These are phyloP conservation scores for Drosophila santomea DNA, from an alignment of 1,140 invertebrate genomes.

Conservation along the genomic window DNA sequence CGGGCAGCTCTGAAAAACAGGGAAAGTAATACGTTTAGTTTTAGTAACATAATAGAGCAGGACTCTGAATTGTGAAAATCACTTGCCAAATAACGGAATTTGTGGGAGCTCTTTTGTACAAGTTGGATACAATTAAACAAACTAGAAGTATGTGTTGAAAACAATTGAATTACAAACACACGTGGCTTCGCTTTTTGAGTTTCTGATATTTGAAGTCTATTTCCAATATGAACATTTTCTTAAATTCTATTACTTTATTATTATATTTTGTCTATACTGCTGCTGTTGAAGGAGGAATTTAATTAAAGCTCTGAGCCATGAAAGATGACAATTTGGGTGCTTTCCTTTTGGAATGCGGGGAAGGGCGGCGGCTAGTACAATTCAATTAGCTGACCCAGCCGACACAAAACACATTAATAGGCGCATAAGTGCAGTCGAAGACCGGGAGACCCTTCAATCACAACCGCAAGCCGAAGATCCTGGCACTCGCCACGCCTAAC, in stretches of 20 bases:
- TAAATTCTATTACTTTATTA: not conserved
- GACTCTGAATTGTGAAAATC: too few relatives aligned
- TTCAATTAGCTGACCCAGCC: conserved; percentile 47
- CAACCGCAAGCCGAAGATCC: conserved; percentile 28
- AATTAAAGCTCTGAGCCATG: not conserved
- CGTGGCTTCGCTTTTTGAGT: too few relatives aligned
- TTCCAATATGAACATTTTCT: too few relatives aligned
- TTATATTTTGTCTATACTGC: too few relatives aligned
- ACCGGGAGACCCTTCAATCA: conserved; percentile 32
- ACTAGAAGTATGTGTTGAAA: too few relatives aligned
- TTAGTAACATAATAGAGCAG: too few relatives aligned
- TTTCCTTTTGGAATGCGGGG: not conserved
- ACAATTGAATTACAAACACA: too few relatives aligned
- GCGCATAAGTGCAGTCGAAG: conserved; percentile 42
- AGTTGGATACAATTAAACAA: too few relatives aligned
- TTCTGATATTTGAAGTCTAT: too few relatives aligned
- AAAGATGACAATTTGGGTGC: not conserved
- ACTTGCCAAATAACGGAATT: too few relatives aligned
- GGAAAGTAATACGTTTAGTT: not conserved
- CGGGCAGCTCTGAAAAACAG: conserved; percentile 86
- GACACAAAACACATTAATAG: conserved; percentile 54
- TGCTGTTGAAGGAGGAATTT: not conserved
- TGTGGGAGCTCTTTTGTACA: too few relatives aligned
- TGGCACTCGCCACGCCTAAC: conserved; percentile 52
- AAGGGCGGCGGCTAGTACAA: conserved; percentile 25